A percentile compares a stretch with the other conserved stretches of the same genome.
phyloP scores from a whole-genome alignment of 2,888 invertebrate genomes.

The Teleogryllus oceanicus region DNA sequence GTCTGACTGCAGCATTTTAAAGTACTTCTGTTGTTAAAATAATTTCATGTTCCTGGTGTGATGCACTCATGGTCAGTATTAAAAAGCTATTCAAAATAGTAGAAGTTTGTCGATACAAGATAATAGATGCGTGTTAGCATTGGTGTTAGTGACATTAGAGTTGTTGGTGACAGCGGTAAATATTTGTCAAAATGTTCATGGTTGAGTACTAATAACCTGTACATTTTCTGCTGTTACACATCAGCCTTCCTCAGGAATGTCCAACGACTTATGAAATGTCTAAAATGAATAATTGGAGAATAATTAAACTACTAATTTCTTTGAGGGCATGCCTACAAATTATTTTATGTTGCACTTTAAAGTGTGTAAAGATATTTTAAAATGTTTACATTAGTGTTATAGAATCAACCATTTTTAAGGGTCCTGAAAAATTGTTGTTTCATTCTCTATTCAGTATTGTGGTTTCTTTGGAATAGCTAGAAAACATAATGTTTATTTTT shows the following conservation, averaged over 20 bases:
- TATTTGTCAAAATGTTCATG: not conserved
- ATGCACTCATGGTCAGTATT: slow-evolving; percentile 9
- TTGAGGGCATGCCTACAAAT: not conserved
- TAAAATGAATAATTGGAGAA: slow-evolving; percentile 8
- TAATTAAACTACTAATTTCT: not conserved
- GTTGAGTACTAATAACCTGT: not conserved
- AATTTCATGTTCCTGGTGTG: not conserved
- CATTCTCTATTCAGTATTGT: not conserved
- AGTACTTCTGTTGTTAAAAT: not conserved
- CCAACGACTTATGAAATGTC: slow-evolving; percentile 11
- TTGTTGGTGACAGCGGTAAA: slow-evolving; percentile 18
- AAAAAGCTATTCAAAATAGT: not conserved
- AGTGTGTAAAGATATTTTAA: not conserved
- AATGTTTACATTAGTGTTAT: not conserved
- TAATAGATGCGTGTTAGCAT: not conserved
- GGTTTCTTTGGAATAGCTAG: not conserved
- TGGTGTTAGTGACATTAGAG: not conserved
- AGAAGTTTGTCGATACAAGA: not conserved
- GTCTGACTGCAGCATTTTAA: not conserved
- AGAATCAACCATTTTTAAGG: no score
- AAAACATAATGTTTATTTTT: no score
- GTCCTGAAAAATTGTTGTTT: no score
- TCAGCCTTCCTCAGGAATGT: slow-evolving; percentile 6
- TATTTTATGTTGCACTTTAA: not conserved
- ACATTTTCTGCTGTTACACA: not conserved